phyloP scores from a whole-genome alignment of 1,140 invertebrate genomes.

The Euwallacea similis region DNA sequence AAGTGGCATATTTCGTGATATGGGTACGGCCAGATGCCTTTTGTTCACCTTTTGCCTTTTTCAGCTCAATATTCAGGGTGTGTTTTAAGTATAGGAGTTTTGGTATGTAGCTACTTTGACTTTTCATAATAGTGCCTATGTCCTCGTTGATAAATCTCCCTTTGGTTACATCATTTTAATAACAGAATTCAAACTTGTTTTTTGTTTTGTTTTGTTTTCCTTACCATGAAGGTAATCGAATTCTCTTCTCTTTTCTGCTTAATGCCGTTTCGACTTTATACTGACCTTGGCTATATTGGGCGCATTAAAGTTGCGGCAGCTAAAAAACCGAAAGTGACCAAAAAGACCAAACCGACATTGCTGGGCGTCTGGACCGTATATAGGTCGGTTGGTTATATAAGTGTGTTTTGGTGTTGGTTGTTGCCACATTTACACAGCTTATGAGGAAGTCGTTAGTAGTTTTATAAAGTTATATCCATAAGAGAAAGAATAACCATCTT shows the following conservation, averaged over 20 bases:
- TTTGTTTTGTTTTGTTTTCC: background rate
- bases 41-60: constrained; percentile 42
- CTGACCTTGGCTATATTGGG: constrained; percentile 40
- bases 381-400: constrained; percentile 47
- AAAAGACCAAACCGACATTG: constrained; percentile 39
- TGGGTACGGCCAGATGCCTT: constrained; percentile 51
- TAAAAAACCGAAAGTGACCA: constrained; percentile 33
- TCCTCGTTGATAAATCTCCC: too few relatives aligned
- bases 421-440: constrained; percentile 26
- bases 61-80: background rate
- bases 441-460: too few relatives aligned
- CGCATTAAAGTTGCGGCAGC: constrained; percentile 31
- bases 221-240: background rate
- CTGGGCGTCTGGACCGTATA: constrained; percentile 45
- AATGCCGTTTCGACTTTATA: constrained; percentile 36
- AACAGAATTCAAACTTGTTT: too few relatives aligned
- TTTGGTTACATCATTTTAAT: too few relatives aligned
- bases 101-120: too few relatives aligned
- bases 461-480: too few relatives aligned
- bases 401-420: constrained; percentile 12
- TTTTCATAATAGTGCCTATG: too few relatives aligned
- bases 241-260: constrained; percentile 15
- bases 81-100: too few relatives aligned
- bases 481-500: too few relatives aligned
- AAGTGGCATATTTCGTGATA: constrained; percentile 52